Evolutionary conservation across 1,140 invertebrate species (phyloP).

Genomic region (Thereuonema tuberculata): DNA sequence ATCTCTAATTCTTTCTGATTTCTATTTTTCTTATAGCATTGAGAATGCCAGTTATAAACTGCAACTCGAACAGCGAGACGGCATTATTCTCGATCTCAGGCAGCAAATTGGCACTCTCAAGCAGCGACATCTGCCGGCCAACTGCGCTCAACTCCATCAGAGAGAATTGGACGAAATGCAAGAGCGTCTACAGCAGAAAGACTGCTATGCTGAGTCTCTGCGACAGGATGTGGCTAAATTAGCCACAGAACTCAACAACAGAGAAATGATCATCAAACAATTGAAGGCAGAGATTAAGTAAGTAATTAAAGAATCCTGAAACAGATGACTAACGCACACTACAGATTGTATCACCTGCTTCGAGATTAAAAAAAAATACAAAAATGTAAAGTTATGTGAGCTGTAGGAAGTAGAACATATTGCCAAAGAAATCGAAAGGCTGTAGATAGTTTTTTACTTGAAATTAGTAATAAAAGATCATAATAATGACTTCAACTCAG

Average conservation of each 20-base stretch:
- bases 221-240: neutral
- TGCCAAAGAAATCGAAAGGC: no score
- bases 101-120: conserved; percentile 5
- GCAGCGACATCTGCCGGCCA: conserved; percentile 2
- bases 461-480: no score
- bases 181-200: neutral
- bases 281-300: neutral
- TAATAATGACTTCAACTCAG: no score
- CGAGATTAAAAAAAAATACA: no score
- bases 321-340: no score
- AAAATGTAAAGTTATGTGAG: no score
- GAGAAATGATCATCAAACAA: neutral
- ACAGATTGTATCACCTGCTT: no score
- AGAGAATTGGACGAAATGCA: neutral
- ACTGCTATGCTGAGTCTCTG: neutral
- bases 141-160: neutral
- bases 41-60: conserved; percentile 9
- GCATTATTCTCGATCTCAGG: neutral
- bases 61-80: conserved; percentile 3
- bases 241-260: neutral
- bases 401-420: no score
- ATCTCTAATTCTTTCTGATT: no score
- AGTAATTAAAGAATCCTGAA: no score
- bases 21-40: conserved; percentile 1
- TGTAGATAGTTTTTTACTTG: no score